Evolutionary conservation across 2,888 invertebrate genomes (phyloP).

Genomic region (Caenorhabditis angaria): DNA sequence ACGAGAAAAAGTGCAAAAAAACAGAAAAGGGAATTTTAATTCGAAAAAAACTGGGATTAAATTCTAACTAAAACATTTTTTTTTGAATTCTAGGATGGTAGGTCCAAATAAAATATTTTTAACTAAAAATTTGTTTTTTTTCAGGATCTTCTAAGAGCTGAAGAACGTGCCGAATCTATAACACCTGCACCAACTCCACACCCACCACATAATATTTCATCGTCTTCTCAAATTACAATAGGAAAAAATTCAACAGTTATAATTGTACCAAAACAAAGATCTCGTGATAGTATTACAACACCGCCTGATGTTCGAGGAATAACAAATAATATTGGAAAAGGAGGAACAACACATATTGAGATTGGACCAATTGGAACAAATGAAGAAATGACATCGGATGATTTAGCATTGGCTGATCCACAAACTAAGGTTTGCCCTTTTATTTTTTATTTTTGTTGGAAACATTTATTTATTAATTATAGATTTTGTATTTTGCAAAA

Average conservation of each 20-base stretch:
- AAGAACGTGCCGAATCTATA: conserved; percentile 8
- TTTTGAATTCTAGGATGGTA: too few species aligned
- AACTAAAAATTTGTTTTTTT: too few species aligned
- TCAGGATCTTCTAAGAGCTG: conserved; percentile 29
- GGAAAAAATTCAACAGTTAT: conserved; percentile 34
- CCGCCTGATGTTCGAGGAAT: conserved; percentile 19
- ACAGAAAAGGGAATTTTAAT: not conserved
- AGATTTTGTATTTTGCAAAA: conserved; percentile 57
- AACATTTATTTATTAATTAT: not conserved
- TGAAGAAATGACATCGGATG: conserved; percentile 41
- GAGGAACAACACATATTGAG: not conserved
- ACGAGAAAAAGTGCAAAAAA: conserved; percentile 1
- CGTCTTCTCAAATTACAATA: conserved; percentile 16
- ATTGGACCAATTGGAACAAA: not conserved
- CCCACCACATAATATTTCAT: not conserved
- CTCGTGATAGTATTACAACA: conserved; percentile 28
- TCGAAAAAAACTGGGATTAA: conserved; percentile 4
- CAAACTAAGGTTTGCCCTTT: conserved; percentile 32
- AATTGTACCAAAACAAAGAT: conserved; percentile 44
- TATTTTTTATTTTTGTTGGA: not conserved
- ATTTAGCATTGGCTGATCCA: conserved; percentile 51
- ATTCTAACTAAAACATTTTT: too few species aligned
- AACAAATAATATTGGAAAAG: not conserved
- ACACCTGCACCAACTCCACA: conserved; percentile 12
- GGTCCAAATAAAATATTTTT: too few species aligned